A percentile compares a stretch with the other conserved stretches of the same genome.
These are phyloP conservation scores for Lumbricus terrestris DNA, from an alignment of 2,888 invertebrate species.

Conservation along the genomic window DNA sequence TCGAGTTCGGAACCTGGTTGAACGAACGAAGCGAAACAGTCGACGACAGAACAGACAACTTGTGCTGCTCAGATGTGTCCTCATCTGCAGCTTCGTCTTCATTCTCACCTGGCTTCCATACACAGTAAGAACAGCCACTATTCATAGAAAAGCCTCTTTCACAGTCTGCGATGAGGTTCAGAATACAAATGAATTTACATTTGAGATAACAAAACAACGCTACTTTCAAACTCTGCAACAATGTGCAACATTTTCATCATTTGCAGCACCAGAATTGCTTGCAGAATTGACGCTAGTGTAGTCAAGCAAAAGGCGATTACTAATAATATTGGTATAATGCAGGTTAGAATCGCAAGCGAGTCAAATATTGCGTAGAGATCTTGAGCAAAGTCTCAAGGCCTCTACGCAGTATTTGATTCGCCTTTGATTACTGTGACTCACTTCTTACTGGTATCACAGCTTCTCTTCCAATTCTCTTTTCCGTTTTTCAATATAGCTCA, in stretches of 20 bases:
- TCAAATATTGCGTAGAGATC: no score
- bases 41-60: conserved; percentile 5
- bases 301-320: no score
- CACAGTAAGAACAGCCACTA: not conserved
- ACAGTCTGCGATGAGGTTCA: not conserved
- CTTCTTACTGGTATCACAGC: no score
- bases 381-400: no score
- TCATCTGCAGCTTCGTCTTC: not conserved
- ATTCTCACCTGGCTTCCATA: not conserved
- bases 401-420: no score
- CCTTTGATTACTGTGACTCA: no score
- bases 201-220: not conserved
- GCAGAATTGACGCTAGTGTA: not conserved
- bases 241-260: no score
- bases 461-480: no score
- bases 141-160: no score
- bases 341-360: not conserved
- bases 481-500: no score
- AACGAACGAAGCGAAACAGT: not conserved
- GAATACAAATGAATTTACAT: not conserved
- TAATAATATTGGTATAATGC: not conserved
- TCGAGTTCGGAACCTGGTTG: not conserved
- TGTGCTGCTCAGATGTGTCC: not conserved
- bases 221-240: not conserved
- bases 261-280: not conserved